Evolutionary conservation across 1,140 invertebrate genomes (phyloP).

Genomic region (Drosophila prosaltans): DNA sequence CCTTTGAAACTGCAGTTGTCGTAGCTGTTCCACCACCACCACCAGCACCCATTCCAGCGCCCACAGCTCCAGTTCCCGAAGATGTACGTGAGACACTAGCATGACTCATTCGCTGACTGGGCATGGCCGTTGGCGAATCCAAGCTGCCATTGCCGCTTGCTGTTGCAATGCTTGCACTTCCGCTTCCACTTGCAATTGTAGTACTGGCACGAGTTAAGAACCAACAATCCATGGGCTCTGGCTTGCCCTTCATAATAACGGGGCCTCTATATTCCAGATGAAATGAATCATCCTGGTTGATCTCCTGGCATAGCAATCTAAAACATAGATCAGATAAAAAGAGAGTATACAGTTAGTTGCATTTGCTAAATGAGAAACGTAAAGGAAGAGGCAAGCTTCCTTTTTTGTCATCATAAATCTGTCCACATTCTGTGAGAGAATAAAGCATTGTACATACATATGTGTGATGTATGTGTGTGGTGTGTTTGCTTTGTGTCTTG

Average conservation of each 20-base stretch:
- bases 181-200: slow-evolving; percentile 29
- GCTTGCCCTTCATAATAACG: slow-evolving; percentile 98
- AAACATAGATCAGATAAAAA: slow-evolving; percentile 75
- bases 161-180: slow-evolving; percentile 29
- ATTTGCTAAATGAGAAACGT: neutral
- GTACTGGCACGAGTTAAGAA: slow-evolving; percentile 88
- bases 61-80: slow-evolving; percentile 27
- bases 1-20: slow-evolving; percentile 34
- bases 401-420: slow-evolving; percentile 1
- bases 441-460: neutral
- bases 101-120: slow-evolving; percentile 50
- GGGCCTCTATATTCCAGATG: slow-evolving; percentile 94
- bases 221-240: slow-evolving; percentile 97
- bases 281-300: slow-evolving; percentile 94
- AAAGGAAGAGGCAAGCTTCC: neutral
- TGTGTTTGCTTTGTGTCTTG: neutral
- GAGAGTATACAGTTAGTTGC: slow-evolving; percentile 14
- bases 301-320: slow-evolving; percentile 91
- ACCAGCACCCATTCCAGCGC: neutral
- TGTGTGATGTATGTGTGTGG: too few species aligned
- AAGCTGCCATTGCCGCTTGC: slow-evolving; percentile 64
- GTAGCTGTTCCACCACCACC: slow-evolving; percentile 26
- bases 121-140: slow-evolving; percentile 65
- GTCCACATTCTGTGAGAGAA: neutral
- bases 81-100: slow-evolving; percentile 71